A percentile compares a stretch with the other conserved stretches of the same genome.
These are phyloP conservation scores for Epizoanthus illoricatus DNA, from an alignment of 92 coral and sea anemone genomes.

Conservation along the genomic window DNA sequence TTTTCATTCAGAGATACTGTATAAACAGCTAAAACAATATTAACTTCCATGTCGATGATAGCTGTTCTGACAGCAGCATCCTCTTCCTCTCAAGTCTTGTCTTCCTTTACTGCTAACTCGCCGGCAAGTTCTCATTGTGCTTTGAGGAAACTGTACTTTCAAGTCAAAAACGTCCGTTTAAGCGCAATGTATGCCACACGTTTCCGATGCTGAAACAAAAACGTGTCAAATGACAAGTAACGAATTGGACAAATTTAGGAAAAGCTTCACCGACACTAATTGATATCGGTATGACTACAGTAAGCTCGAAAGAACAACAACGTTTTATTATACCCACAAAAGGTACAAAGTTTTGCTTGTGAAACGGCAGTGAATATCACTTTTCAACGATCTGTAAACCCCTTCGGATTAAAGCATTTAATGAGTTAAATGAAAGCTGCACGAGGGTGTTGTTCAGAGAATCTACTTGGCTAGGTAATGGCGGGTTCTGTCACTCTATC, in stretches of 20 bases:
- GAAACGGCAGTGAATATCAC: too few relatives aligned
- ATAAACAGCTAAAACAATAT: neutral
- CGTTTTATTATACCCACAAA: too few relatives aligned
- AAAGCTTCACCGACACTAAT: neutral
- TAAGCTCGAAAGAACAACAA: too few relatives aligned
- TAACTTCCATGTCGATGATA: neutral
- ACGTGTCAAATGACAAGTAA: neutral
- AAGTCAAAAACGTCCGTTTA: slow-evolving; percentile 17
- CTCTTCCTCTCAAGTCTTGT: neutral
- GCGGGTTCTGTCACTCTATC: too few relatives aligned
- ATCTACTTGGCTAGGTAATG: too few relatives aligned
- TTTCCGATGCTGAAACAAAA: slow-evolving; percentile 30
- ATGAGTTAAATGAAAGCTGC: too few relatives aligned
- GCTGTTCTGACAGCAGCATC: neutral
- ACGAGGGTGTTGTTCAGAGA: too few relatives aligned
- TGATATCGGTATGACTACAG: too few relatives aligned
- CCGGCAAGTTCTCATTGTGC: too few relatives aligned
- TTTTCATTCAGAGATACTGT: neutral
- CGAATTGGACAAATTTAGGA: neutral
- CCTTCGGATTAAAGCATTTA: too few relatives aligned
- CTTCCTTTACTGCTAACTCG: slow-evolving; percentile 24
- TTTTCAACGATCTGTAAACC: too few relatives aligned
- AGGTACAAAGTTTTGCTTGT: too few relatives aligned
- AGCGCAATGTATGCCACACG: neutral
- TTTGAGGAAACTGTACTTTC: neutral